A percentile compares a stretch with the other conserved stretches of the same genome.
Conservation (phyloP, 2,797 vertebrate species). For the Orestias chungarensis region DNA sequence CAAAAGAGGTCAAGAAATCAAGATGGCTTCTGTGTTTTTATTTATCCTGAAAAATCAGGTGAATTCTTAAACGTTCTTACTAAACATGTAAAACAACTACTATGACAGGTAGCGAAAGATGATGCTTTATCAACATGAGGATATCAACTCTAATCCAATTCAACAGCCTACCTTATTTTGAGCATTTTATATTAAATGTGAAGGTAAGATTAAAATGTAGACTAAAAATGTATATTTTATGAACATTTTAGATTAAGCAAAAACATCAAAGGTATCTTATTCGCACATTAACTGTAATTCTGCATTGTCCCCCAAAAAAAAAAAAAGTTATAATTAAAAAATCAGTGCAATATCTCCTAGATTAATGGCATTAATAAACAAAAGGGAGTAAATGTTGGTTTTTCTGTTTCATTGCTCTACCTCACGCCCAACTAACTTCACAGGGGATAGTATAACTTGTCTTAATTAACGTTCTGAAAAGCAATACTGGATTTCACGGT, state of each 20-base stretch:
- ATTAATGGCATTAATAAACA: slow-evolving; percentile 4
- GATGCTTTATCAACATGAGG: not conserved
- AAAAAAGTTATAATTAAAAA: slow-evolving; percentile 28
- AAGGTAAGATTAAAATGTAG: not conserved
- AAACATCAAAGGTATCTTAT: slow-evolving; percentile 2
- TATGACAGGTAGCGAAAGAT: not conserved
- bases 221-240: not conserved
- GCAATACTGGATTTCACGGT: slow-evolving; percentile 27
- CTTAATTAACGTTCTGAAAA: slow-evolving; percentile 23
- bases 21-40: not conserved
- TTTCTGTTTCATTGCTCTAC: slow-evolving; percentile 18
- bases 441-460: slow-evolving; percentile 7
- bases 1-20: not conserved
- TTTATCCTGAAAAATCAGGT: not conserved
- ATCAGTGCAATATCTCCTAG: slow-evolving; percentile 1
- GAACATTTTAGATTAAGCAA: not conserved
- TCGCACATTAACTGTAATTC: not conserved
- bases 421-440: not conserved
- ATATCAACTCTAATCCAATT: not conserved
- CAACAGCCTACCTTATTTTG: not conserved
- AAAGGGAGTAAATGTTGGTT: not conserved
- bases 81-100: not conserved
- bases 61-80: not conserved
- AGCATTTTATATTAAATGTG: not conserved
- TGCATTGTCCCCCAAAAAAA: slow-evolving; percentile 7